Evolutionary conservation across 2,888 invertebrate genomes (phyloP).

Genomic region (Metellina segmentata): DNA sequence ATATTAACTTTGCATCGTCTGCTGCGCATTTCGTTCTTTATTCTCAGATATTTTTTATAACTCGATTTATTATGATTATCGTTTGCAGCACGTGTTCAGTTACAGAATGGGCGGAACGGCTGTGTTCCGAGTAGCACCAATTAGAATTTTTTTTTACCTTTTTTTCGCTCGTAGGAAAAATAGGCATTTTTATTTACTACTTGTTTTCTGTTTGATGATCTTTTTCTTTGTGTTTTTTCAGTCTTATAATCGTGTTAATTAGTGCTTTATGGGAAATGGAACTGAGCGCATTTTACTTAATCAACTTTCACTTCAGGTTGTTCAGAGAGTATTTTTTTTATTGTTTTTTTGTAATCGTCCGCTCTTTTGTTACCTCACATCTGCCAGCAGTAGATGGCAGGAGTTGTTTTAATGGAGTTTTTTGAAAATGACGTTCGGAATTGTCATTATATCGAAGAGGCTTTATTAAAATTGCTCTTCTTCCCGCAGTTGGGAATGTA

Average conservation of each 20-base stretch:
- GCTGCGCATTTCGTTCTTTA: slow-evolving; percentile 10
- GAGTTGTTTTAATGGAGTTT: slow-evolving; percentile 46
- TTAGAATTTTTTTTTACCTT: slow-evolving; percentile 19
- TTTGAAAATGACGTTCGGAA: slow-evolving; percentile 10
- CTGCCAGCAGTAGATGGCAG: slow-evolving; percentile 7
- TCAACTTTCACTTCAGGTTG: slow-evolving; percentile 37
- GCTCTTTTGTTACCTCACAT: slow-evolving; percentile 1
- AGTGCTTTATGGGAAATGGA: slow-evolving; percentile 43
- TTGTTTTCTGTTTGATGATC: background rate
- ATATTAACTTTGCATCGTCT: slow-evolving; percentile 49
- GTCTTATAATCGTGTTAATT: slow-evolving; percentile 54
- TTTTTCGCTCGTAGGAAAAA: background rate
- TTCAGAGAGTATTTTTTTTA: background rate
- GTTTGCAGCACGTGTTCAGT: slow-evolving; percentile 58
- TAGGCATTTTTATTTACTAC: slow-evolving; percentile 24
- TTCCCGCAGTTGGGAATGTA: slow-evolving; percentile 27
- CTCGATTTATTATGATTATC: slow-evolving; percentile 58
- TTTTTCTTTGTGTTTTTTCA: background rate
- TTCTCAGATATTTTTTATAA: slow-evolving; percentile 12
- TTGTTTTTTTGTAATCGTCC: background rate
- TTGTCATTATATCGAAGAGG: slow-evolving; percentile 46
- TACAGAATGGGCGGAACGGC: slow-evolving; percentile 45
- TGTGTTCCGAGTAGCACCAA: slow-evolving; percentile 19
- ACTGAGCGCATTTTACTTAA: slow-evolving; percentile 38
- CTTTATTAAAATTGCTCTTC: slow-evolving; percentile 29